Evolutionary conservation across 2,113 vertebrate species (phyloP), one percentile per base, ranked within the genome.

Genomic region (Myotis lucifugus): DNA sequence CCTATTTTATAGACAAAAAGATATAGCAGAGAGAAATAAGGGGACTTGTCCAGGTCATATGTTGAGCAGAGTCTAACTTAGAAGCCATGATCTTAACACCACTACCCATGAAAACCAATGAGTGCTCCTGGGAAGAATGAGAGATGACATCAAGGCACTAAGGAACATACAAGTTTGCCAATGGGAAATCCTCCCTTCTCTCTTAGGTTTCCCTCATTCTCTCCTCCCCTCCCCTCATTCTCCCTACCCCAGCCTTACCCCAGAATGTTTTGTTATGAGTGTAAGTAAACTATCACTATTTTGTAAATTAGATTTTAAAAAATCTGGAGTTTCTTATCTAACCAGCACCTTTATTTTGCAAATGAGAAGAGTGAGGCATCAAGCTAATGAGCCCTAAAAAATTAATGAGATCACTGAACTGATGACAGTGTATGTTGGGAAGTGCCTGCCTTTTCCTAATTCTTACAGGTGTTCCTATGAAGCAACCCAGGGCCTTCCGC

Each of bases 231-330:
- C 54, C 21, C 10, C 74, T 19, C 17, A 48, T 52, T 6, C 52
- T 52, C 72, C 32, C 74, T 13, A 64, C 23, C 15, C 72, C 25
- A 74, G 14, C 2, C 72, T 48, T 13, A 29, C 13, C 42, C 9
- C 25, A 15, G 48, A 42, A 29, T 74, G 19, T 34, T 81, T 50
- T 25, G 85, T 79, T 54, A 59, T 42, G 59, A 88, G 13, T 72
- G 9, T 54, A 83, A 83, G n/a, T 17, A 79, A 64, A 77, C 18
- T 66, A 59, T 61, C 59, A 73, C 25, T 81, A 37, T 61, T 81
- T 82, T 85, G 27, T 50, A 96, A 85, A 85, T 64, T 81, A 85
- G 73, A 23, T 70, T 46, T 17, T 27, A 61, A 85, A 70, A 89
- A 85, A 42, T 69, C 27, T 23, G 14, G 40, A 85, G n/a, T 34